Evolutionary conservation across 2,797 vertebrate species (phyloP), one percentile per base, ranked within the genome.

Genomic region (Masticophis lateralis): DNA sequence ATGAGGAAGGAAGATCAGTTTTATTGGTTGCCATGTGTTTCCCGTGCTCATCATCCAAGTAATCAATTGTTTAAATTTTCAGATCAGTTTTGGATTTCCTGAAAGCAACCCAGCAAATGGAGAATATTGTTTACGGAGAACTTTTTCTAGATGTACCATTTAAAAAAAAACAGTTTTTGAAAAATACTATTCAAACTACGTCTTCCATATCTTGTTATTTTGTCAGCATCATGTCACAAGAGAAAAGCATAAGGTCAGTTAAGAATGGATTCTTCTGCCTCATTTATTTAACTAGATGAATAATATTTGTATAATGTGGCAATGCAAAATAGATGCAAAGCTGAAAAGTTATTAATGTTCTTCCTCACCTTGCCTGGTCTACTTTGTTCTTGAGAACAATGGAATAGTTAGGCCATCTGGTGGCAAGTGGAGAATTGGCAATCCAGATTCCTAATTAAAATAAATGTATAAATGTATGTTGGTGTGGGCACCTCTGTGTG

Each of bases 361-460:
- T 93, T 95, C 69, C 93, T 95, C 0, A 27, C 66, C 69, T 74
- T 27, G 9, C 12, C 13, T 12, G 27, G 3, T 32, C 28, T 87
- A 63, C 57, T 93, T 86, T 79, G 12, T 55, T 94, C 79, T 74
- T 87, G 2, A 59, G 91, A 97, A 97, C 4, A 14, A 95, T 96
- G 97, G 97, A 94, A 96, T 96, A 88, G 95, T 96, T 96, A 95
- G 97, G 98, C 97, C 97, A 97, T 96, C 98, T 98, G 96, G 97
- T 97, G 97, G 98, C 89, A 95, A 95, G 57, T 0, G 22, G 86
- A 91, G 96, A 96, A 94, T 25, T 91, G 90, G 91, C 95, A 96
- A 5, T 53, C 94, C 69, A 51, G 63, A 94, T 95, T 91, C 59
- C 53, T 88, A 94, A 89, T 79, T 61, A 66, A 91, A 87, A 32